Base-by-base conservation (phyloP, 2,113 vertebrate genomes). In the Brachirus orientalis region DNA sequence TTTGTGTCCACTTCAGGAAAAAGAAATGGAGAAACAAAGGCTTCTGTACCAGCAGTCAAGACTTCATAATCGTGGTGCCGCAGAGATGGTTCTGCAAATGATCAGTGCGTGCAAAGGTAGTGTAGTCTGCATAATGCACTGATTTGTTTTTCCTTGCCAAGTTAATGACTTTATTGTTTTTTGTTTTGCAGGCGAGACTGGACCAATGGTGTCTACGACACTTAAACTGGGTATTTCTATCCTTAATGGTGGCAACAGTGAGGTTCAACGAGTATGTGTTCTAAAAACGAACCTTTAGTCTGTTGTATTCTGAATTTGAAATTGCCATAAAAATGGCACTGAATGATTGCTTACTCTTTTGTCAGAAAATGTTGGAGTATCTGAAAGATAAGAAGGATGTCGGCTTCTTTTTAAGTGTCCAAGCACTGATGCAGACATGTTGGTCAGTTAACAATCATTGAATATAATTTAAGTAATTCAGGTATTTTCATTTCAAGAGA, bases 71-170 rank as follows among this genome's bases (percentile, higher is more conserved):
- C 94, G 96, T 1, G 96, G 96, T 0, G 95, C 96, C 0, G 96
- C 96, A 0, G 96, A 98, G 87, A 98, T 97, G 96, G 95, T 98
- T 11, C 90, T 98, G 22, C 96, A 98, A 79, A 98, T 98, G 96
- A 96, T 98, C 73, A 97, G 96, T 0, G 96, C 96, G 62, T 97
- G 96, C 87, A 97, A 96, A 94, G 96, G 96, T 97, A 19, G 10
- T 38, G 12, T 11, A 43, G 14, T 14, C 11, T 5, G 10, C 2
- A 12, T 5, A 6, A 10, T 43, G 1, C 7, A 19, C 41, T n/a
- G n/a, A 63, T 20, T 10, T 47, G 36, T 44, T 40, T 3, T 1
- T 69, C 54, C 16, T 4, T 8, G 1, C 16, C 8, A 28, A 28
- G 13, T 57, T 73, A 5, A 17, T 61, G 20, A 13, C 8, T 62